Percentiles rank a stretch among this genome's conserved stretches.
Conservation (phyloP, 2,113 vertebrate genomes). For the Eolophus roseicapilla region DNA sequence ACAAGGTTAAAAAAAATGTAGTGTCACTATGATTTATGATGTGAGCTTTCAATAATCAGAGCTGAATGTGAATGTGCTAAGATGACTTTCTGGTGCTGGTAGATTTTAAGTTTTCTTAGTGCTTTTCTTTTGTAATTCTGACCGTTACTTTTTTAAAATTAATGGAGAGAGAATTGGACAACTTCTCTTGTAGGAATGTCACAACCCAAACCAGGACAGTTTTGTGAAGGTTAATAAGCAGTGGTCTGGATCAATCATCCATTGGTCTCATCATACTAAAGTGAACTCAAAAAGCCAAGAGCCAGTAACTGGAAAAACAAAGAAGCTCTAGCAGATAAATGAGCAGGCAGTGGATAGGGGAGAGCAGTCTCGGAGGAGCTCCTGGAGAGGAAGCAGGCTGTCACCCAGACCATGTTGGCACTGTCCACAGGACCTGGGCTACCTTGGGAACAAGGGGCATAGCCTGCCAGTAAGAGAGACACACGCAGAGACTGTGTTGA, state of each 20-base stretch:
- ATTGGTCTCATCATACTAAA: neutral
- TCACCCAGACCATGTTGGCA: neutral
- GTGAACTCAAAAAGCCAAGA: neutral
- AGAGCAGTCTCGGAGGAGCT: neutral
- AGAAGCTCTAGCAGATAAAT: neutral
- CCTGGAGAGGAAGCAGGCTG: neutral
- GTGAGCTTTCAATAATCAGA: neutral
- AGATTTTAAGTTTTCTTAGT: constrained; percentile 20
- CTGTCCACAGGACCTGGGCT: rapidly evolving
- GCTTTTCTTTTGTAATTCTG: neutral
- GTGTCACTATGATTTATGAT: constrained; percentile 4
- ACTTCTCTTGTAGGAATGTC: neutral
- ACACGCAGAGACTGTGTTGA: rapidly evolving
- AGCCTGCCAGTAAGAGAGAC: rapidly evolving
- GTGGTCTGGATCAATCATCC: neutral
- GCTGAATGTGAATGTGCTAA: constrained; percentile 6
- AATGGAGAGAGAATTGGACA: neutral
- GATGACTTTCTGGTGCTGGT: neutral
- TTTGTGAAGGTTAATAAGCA: neutral
- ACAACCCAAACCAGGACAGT: neutral
- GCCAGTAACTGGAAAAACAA: neutral
- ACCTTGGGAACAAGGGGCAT: neutral
- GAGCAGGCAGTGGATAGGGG: neutral
- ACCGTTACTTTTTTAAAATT: neutral
- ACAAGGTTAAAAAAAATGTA: constrained; percentile 2